Evolutionary conservation across 2,888 invertebrate species (phyloP).

Genomic region (Norana najaformis): DNA sequence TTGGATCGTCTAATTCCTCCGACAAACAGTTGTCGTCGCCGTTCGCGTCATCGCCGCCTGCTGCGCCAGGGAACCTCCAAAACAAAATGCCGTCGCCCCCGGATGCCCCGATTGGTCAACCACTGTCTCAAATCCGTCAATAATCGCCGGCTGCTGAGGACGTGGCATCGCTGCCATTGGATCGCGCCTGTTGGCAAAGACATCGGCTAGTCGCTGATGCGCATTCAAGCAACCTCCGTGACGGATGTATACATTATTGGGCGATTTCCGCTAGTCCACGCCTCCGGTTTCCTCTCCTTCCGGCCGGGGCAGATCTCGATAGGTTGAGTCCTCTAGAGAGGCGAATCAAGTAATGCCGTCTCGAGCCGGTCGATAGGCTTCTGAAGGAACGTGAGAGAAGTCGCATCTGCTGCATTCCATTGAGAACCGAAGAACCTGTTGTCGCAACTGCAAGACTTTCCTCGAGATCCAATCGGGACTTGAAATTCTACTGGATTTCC

Average conservation of each 20-base stretch:
- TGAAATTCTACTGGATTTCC: not conserved
- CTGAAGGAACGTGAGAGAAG: constrained; percentile 15
- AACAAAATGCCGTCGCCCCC: not conserved
- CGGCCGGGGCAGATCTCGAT: not conserved
- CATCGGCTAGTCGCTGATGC: not conserved
- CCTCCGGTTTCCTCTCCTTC: not conserved
- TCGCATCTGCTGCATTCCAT: not conserved
- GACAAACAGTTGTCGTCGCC: not conserved
- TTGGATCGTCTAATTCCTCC: not conserved
- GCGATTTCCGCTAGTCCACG: constrained; percentile 17
- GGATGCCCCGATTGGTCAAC: not conserved
- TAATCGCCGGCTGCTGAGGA: not conserved
- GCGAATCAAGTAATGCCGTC: constrained; percentile 24
- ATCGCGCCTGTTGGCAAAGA: not conserved
- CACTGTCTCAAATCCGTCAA: not conserved
- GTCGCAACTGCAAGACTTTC: not conserved
- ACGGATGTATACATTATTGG: not conserved
- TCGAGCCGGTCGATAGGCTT: constrained; percentile 10
- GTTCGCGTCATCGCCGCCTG: not conserved
- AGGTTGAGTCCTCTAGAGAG: not conserved
- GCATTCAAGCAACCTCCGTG: not conserved
- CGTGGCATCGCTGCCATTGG: not conserved
- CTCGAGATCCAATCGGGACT: not conserved
- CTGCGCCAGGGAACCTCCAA: not conserved
- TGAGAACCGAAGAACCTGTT: not conserved